A percentile compares a stretch with the other conserved stretches of the same genome.
phyloP scores from a whole-genome alignment of 2,888 invertebrate species.

The Molorchus minor region DNA sequence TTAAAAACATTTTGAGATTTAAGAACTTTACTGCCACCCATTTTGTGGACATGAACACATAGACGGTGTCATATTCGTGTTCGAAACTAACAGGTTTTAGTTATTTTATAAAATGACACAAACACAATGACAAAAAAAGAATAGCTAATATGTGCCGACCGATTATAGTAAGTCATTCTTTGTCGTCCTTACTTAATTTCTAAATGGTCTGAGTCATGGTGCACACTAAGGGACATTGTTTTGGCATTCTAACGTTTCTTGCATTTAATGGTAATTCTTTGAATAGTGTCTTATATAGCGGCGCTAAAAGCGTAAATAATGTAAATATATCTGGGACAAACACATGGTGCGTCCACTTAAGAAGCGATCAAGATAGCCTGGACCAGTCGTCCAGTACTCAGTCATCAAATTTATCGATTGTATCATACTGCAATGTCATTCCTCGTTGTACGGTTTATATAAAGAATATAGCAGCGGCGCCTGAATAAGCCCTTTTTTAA shows the following conservation, averaged over 20 bases:
- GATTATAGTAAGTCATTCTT: no score
- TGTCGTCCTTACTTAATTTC: no score
- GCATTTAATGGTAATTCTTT: slow-evolving; percentile 20
- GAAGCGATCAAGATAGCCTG: slow-evolving; percentile 55
- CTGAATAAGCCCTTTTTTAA: slow-evolving; percentile 45
- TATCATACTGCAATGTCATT: slow-evolving; percentile 57
- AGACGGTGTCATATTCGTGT: no score
- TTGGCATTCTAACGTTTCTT: slow-evolving; percentile 17
- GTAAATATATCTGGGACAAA: slow-evolving; percentile 54
- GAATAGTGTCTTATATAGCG: slow-evolving; percentile 19
- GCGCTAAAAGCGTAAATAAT: slow-evolving; percentile 45
- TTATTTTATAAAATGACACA: no score
- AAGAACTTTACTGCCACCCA: no score
- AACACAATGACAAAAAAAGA: no score
- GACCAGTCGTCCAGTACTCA: slow-evolving; percentile 45
- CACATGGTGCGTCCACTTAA: slow-evolving; percentile 55
- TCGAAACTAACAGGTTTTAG: no score
- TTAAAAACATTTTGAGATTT: no score
- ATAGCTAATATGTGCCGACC: no score
- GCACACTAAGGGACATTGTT: slow-evolving; percentile 23
- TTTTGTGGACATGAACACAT: no score
- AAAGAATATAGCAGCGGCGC: slow-evolving; percentile 43
- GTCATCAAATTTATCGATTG: slow-evolving; percentile 52
- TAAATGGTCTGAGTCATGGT: slow-evolving; percentile 21
- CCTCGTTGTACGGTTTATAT: slow-evolving; percentile 48